Evolutionary conservation across 2,888 invertebrate species (phyloP), one percentile per base, ranked within the genome.

Genomic region (Hirtodrosophila alboralis): DNA sequence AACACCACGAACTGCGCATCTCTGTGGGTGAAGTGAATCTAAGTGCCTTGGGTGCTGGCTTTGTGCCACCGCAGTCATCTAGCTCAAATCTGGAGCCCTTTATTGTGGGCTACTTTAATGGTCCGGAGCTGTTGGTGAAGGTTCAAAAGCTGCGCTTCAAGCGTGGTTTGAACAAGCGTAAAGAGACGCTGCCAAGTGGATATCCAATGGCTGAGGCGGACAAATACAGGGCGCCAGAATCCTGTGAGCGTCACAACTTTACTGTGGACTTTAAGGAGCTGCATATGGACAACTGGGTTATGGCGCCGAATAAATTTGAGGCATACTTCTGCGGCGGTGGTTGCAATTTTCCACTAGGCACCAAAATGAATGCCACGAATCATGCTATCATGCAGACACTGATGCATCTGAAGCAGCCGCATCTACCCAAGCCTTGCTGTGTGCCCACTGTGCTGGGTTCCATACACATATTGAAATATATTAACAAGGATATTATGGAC

Each of bases 361-460:
- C 96, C 3, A 95, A 96, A 89, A 96, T 97, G 94, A 97, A 98
- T 90, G 97, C 98, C 13, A 97, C 98, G 13, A 98, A 98, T 91
- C 98, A 98, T 90, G 98, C 98, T 8, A 97, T 98, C 70, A 96
- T 98, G 3, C 98, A 97, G 90, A 96, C 97, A 0, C 91, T 97
- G 67, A 96, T 97, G 61, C 96, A 97, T 91, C 92, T 97, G 18
- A 93, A 96, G 88, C 94, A 94, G 71, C 96, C 96, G 0, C 86
- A 92, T 94, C 94, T 95, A 53, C 97, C 97, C 4, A 96, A 96
- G 87, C 96, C 98, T 0, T 97, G 96, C 76, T 98, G 98, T 90
- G 97, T 97, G 3, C 98, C 98, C 6, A 96, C 96, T 38, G 95
- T 95, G 88, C 91, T 98, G 56, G 94, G 94, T 0, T 93, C 96